phyloP scores from a whole-genome alignment of 2,113 vertebrate genomes.

The Rhabdornis inornatus region DNA sequence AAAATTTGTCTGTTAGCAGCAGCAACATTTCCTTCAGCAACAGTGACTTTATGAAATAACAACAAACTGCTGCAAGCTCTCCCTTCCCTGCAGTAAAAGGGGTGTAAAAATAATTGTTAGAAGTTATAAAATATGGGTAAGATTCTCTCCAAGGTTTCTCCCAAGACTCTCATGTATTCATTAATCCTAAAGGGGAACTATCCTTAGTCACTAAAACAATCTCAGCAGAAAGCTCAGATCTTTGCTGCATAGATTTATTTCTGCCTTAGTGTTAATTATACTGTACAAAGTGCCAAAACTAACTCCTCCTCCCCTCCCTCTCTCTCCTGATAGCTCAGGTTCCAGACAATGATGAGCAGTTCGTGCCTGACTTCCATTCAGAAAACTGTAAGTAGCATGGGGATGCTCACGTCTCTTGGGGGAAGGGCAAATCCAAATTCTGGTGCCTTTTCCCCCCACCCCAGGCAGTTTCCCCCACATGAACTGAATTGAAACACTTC shows the following conservation, averaged over 20 bases:
- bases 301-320: background rate
- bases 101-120: background rate
- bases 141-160: background rate
- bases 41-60: background rate
- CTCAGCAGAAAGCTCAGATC: background rate
- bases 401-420: background rate
- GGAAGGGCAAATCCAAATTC: background rate
- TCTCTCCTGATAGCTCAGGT: slow-evolving; percentile 88
- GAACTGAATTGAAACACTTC: background rate
- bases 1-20: background rate
- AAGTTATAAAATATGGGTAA: background rate
- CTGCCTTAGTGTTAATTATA: background rate
- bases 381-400: slow-evolving; percentile 89
- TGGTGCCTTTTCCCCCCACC: background rate
- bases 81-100: background rate
- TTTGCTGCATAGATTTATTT: background rate
- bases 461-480: background rate
- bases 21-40: background rate
- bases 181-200: background rate
- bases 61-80: background rate
- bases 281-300: background rate
- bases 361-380: slow-evolving; percentile 95
- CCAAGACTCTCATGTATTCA: background rate
- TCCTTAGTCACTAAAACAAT: background rate
- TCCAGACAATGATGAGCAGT: slow-evolving; percentile 96